Conservation (phyloP, 1,140 invertebrate species). For the Drosophila navojoa region DNA sequence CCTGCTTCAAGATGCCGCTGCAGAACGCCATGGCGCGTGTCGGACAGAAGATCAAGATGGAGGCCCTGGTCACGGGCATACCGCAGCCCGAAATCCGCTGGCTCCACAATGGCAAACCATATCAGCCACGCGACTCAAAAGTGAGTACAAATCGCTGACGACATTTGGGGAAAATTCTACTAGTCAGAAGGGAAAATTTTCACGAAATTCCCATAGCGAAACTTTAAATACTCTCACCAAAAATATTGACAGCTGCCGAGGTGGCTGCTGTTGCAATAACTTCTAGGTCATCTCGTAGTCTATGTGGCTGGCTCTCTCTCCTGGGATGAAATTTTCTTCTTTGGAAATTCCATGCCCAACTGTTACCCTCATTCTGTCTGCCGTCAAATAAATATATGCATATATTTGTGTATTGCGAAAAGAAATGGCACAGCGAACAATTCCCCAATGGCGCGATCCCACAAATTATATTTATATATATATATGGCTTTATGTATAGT, state of each 20-base stretch:
- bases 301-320: not conserved
- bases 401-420: slow-evolving; percentile 27
- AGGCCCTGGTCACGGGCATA: slow-evolving; percentile 90
- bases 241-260: not conserved
- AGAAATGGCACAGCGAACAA: slow-evolving; percentile 48
- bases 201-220: not conserved
- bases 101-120: slow-evolving; percentile 88
- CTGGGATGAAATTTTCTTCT: not conserved
- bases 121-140: slow-evolving; percentile 72
- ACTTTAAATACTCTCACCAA: not conserved
- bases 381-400: not conserved
- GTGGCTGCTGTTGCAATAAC: not conserved
- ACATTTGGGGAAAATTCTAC: not conserved
- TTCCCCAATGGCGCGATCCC: slow-evolving; percentile 49
- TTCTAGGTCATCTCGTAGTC: not conserved
- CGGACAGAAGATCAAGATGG: slow-evolving; percentile 88
- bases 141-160: slow-evolving; percentile 51
- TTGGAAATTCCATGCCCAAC: slow-evolving; percentile 6
- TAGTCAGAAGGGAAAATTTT: not conserved
- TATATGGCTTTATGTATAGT: slow-evolving; percentile 31
- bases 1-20: slow-evolving; percentile 88
- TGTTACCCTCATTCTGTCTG: slow-evolving; percentile 16
- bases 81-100: slow-evolving; percentile 88
- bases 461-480: slow-evolving; percentile 41
- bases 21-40: slow-evolving; percentile 87